Evolutionary conservation across 2,888 invertebrate species (phyloP).

Genomic region (Nephrocerus scutellatus): DNA sequence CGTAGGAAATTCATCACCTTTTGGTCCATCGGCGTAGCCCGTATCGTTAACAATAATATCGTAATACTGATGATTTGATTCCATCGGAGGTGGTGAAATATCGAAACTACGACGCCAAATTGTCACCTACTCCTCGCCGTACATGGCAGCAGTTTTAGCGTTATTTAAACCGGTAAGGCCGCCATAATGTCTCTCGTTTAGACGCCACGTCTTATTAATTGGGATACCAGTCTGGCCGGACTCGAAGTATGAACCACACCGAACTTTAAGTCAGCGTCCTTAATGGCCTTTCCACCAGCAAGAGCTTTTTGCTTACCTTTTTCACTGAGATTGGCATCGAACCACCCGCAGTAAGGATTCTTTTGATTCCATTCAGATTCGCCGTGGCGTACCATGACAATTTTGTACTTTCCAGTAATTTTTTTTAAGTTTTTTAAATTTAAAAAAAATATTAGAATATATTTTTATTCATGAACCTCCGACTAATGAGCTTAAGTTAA

Average conservation of each 20-base stretch:
- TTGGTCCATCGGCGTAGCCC: conserved; percentile 67
- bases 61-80: conserved; percentile 69
- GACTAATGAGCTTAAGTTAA: neutral
- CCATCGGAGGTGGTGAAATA: conserved; percentile 79
- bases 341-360: conserved; percentile 71
- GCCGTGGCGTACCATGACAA: conserved; percentile 71
- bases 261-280: conserved; percentile 66
- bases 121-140: conserved; percentile 75
- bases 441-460: neutral
- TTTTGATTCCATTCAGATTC: conserved; percentile 73
- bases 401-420: conserved; percentile 53
- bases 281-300: conserved; percentile 68
- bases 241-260: conserved; percentile 78
- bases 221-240: conserved; percentile 64
- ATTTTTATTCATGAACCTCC: conserved; percentile 4
- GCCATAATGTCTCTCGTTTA: conserved; percentile 85
- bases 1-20: conserved; percentile 72
- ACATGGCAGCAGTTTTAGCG: conserved; percentile 79
- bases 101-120: conserved; percentile 85
- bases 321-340: conserved; percentile 61
- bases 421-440: conserved; percentile 20
- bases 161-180: conserved; percentile 84
- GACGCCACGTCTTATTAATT: conserved; percentile 69
- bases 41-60: conserved; percentile 70
- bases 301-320: conserved; percentile 54